These are phyloP conservation scores for Gisinianus flammeolus DNA, from an alignment of 2,888 invertebrate genomes.

Conservation along the genomic window DNA sequence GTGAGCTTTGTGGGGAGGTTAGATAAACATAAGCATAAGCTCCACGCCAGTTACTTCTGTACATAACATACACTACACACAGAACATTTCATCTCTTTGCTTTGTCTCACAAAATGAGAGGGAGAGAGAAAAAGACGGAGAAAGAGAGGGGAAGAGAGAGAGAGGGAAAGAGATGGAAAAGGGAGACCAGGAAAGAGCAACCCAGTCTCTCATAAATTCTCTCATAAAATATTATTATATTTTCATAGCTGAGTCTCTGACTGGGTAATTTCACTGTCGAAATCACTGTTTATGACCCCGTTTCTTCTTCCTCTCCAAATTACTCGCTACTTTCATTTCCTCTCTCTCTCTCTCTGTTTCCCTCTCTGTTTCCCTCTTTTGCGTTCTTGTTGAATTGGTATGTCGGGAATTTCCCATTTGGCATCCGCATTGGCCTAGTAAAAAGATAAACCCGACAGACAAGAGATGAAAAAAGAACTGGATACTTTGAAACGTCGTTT, in stretches of 20 bases:
- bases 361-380: neutral
- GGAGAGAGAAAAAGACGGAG: too few relatives aligned
- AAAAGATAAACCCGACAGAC: too few relatives aligned
- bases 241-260: neutral
- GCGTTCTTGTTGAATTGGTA: neutral
- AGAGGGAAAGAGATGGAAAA: neutral
- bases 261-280: neutral
- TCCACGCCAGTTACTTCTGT: too few relatives aligned
- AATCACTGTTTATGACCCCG: neutral
- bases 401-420: neutral
- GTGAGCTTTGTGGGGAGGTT: slow-evolving; percentile 1
- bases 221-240: neutral
- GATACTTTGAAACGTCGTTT: neutral
- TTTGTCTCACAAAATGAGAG: too few relatives aligned
- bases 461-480: neutral
- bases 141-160: neutral
- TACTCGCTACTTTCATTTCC: neutral
- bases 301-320: neutral
- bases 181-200: neutral
- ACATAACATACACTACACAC: too few relatives aligned
- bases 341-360: neutral
- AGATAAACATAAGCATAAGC: neutral
- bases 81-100: too few relatives aligned
- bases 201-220: neutral
- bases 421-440: too few relatives aligned